Conservation (phyloP, 2,113 vertebrate genomes). For the Nicator chloris region DNA sequence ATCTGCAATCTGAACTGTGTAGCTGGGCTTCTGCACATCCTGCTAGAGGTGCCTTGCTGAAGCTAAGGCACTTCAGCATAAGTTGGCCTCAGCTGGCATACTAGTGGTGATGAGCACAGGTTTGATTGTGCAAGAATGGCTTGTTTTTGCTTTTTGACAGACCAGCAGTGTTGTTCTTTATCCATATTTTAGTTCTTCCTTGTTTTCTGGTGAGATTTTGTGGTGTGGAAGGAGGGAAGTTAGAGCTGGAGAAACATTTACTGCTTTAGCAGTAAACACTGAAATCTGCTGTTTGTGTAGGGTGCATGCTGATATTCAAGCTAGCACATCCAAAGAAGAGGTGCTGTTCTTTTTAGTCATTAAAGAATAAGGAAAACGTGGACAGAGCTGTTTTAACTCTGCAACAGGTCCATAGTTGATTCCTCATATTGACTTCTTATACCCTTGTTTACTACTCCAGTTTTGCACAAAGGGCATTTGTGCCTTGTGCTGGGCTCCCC, state of each 20-base stretch:
- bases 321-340: background rate
- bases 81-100: background rate
- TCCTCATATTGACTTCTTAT: background rate
- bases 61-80: background rate
- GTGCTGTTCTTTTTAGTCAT: background rate
- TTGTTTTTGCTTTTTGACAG: background rate
- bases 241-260: background rate
- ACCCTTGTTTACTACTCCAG: background rate
- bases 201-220: background rate
- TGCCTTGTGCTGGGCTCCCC: background rate
- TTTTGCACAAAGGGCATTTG: background rate
- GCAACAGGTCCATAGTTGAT: background rate
- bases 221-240: background rate
- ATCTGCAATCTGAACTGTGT: background rate
- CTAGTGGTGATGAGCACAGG: background rate
- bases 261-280: background rate
- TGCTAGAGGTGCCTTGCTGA: background rate
- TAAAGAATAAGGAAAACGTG: background rate
- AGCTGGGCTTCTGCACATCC: background rate
- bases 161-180: background rate
- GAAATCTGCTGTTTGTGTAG: background rate
- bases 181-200: background rate
- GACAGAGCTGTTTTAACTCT: background rate
- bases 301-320: background rate
- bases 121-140: background rate